Conservation (phyloP, 2,113 vertebrate species). For the Menura novaehollandiae region DNA sequence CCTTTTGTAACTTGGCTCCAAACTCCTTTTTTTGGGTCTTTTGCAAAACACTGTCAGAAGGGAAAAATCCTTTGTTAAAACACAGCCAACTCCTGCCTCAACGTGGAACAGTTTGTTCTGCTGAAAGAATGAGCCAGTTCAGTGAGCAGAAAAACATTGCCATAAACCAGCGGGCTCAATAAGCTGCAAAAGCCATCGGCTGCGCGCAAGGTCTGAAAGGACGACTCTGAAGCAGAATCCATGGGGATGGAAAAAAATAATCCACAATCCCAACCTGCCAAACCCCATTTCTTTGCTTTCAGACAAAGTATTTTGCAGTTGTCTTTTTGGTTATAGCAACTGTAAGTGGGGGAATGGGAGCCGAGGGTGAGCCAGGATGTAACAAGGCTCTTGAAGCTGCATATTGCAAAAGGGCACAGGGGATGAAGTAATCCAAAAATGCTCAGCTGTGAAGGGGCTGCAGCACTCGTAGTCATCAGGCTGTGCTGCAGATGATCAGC, state of each 20-base stretch:
- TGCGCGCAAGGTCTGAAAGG: neutral
- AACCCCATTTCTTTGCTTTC: neutral
- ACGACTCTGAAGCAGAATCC: neutral
- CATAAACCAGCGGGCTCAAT: constrained; percentile 65
- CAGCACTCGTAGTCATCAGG: neutral
- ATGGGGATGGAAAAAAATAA: neutral
- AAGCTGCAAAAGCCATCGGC: constrained; percentile 64
- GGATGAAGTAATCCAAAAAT: constrained; percentile 40
- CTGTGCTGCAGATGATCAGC: constrained; percentile 22
- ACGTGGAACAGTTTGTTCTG: constrained; percentile 81
- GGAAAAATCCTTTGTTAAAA: constrained; percentile 79
- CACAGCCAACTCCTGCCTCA: constrained; percentile 79
- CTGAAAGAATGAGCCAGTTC: constrained; percentile 80
- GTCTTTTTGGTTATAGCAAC: constrained; percentile 4
- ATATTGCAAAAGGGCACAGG: constrained; percentile 3
- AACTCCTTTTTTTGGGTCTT: constrained; percentile 78
- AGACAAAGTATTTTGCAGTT: constrained; percentile 35
- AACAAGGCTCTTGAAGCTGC: neutral
- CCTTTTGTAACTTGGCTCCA: constrained; percentile 83
- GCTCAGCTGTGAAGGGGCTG: constrained; percentile 49
- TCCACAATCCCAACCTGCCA: neutral
- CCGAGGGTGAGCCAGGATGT: neutral
- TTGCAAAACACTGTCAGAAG: constrained; percentile 77
- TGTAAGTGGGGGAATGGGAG: constrained; percentile 15
- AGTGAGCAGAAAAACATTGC: constrained; percentile 80